Evolutionary conservation across 2,888 invertebrate species (phyloP).

Genomic region (Lissonota sp.): DNA sequence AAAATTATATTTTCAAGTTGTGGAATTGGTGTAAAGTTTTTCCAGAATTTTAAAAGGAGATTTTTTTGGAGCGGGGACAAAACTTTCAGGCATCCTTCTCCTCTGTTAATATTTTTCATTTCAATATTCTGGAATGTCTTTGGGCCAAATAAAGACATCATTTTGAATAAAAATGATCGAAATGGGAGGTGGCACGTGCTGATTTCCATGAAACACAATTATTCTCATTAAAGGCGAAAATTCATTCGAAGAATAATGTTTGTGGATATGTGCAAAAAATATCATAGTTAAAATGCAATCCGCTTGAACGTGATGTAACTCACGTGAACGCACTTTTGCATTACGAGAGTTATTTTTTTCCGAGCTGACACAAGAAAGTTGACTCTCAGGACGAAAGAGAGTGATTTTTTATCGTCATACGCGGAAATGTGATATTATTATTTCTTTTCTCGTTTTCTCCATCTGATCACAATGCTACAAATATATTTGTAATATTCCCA

Average conservation of each 20-base stretch:
- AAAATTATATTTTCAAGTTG: too few relatives aligned
- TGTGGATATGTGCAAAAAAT: constrained; percentile 34
- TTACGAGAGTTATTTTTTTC: constrained; percentile 27
- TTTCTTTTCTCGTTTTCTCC: not conserved
- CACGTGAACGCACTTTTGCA: constrained; percentile 30
- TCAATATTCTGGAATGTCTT: too few relatives aligned
- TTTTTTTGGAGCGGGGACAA: too few relatives aligned
- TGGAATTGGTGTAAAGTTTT: too few relatives aligned
- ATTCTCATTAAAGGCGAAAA: not conserved
- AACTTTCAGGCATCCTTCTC: too few relatives aligned
- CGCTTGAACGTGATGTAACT: constrained; percentile 54
- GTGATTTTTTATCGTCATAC: constrained; percentile 42
- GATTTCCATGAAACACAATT: too few relatives aligned
- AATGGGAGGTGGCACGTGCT: too few relatives aligned
- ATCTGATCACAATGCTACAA: too few relatives aligned
- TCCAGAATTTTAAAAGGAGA: too few relatives aligned
- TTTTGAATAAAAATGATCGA: too few relatives aligned
- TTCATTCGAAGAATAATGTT: not conserved
- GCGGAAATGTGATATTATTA: constrained; percentile 43
- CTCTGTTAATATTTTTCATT: too few relatives aligned
- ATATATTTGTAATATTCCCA: constrained; percentile 6
- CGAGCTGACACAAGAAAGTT: constrained; percentile 52
- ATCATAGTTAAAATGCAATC: constrained; percentile 1
- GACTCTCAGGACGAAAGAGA: constrained; percentile 10
- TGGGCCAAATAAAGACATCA: too few relatives aligned